Conservation (phyloP, 2,888 invertebrate genomes). For the Balanococcus diminutus region DNA sequence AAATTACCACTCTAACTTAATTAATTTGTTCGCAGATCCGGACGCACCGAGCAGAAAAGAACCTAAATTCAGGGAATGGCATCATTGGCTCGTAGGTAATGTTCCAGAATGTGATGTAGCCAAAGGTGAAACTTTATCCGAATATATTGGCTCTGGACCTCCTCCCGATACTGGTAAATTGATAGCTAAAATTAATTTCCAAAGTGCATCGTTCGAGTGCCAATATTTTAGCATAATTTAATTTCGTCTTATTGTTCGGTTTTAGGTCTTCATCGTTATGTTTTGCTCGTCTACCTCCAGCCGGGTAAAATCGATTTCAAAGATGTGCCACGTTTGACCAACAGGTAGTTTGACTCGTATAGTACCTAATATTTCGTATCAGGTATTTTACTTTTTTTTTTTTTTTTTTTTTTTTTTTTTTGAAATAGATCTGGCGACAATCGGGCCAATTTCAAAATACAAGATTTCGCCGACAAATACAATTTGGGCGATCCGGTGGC, state of each 20-base stretch:
- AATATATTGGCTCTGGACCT: conserved; percentile 85
- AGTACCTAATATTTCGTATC: too few species aligned
- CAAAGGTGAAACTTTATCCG: conserved; percentile 76
- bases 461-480: conserved; percentile 80
- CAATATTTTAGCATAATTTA: neutral
- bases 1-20: neutral
- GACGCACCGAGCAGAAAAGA: conserved; percentile 85
- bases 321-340: conserved; percentile 66
- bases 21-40: conserved; percentile 70
- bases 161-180: conserved; percentile 71
- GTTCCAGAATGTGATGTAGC: conserved; percentile 76
- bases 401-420: neutral
- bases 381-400: neutral
- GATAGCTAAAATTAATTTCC: neutral
- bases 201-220: too few species aligned
- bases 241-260: neutral
- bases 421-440: conserved; percentile 61
- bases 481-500: conserved; percentile 80
- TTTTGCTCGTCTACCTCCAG: conserved; percentile 79
- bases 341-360: conserved; percentile 60
- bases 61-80: conserved; percentile 84
- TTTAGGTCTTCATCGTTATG: conserved; percentile 75
- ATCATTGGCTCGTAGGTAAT: conserved; percentile 89
- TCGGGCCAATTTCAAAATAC: conserved; percentile 71
- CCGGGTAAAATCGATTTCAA: conserved; percentile 65